Base-by-base conservation (phyloP, 2,797 vertebrate species). In the Triplophysa yarkandensis region DNA sequence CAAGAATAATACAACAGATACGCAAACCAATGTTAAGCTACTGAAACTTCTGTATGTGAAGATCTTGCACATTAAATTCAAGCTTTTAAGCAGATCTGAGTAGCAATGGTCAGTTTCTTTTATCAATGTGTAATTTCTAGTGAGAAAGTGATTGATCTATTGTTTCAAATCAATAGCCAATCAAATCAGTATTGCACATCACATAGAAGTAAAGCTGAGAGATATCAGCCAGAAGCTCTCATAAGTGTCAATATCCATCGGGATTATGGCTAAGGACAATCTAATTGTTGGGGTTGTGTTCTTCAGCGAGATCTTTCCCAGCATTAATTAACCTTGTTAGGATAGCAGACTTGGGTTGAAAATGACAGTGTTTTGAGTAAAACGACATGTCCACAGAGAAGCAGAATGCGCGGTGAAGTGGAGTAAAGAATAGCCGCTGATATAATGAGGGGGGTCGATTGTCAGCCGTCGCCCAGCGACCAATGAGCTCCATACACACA, bases 381-480 rank as follows among this genome's bases (percentile, higher is more conserved):
- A 27, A 71, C 46, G 4, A 4, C 10, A 63, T 63, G 23, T 72
- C 63, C 64, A 27, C 9, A 76, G 63, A 71, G 19, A 41, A 71
- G 55, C 44, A 55, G 23, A 10, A 30, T 55, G 46, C 55, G 65
- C 41, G 32, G n/a, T 50, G 21, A 27, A 58, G 32, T 11, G 30
- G 21, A 14, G 27, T 54, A 71, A 71, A 68, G 64, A 34, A 73
- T 55, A 55, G 52, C 16, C 10, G n/a, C 23, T 21, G 63, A 65
- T 71, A 62, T 69, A 82, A 80, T 67, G 60, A 68, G 57, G 41
- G n/a, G 68, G 70, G 68, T 62, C 62, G 65, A 76, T 80, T 79
- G 72, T 63, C 58, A 70, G 46, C 13, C 30, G 21, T 78, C 36
- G 23, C 50, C 41, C 36, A 44, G 62, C 73, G 72, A 78, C 32